Evolutionary conservation across 2,888 invertebrate genomes (phyloP).

Genomic region (Leptinotarsa rubiginosa): DNA sequence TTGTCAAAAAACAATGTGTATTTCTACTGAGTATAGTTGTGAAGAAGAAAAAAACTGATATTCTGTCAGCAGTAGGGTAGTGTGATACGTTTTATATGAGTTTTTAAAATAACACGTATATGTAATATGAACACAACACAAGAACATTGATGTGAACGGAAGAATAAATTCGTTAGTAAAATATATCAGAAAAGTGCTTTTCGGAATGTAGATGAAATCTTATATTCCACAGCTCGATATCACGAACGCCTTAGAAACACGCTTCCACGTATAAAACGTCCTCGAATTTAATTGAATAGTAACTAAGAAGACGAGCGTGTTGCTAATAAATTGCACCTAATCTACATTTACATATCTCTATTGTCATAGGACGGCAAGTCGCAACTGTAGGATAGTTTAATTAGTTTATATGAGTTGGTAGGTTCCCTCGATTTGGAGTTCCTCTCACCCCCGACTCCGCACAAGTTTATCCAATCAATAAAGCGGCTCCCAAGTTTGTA

Average conservation of each 20-base stretch:
- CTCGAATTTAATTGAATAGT: slow-evolving; percentile 47
- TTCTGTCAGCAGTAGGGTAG: too few species aligned
- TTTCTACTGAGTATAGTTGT: too few species aligned
- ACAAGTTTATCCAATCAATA: slow-evolving; percentile 66
- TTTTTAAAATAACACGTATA: too few species aligned
- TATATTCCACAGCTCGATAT: not conserved
- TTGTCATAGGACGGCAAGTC: slow-evolving; percentile 63
- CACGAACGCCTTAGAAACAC: not conserved
- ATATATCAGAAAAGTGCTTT: not conserved
- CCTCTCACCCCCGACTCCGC: slow-evolving; percentile 48
- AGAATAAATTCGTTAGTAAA: too few species aligned
- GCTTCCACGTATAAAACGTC: slow-evolving; percentile 31
- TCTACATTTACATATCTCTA: slow-evolving; percentile 66
- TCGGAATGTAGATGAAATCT: not conserved
- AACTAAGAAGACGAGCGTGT: slow-evolving; percentile 50
- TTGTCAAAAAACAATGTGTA: too few species aligned
- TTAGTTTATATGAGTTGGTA: slow-evolving; percentile 66
- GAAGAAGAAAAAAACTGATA: too few species aligned
- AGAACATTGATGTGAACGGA: too few species aligned
- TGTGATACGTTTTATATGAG: too few species aligned
- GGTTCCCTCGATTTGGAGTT: slow-evolving; percentile 59
- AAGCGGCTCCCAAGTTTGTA: slow-evolving; percentile 58
- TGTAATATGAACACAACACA: too few species aligned
- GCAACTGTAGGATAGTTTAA: slow-evolving; percentile 64
- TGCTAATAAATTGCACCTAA: slow-evolving; percentile 52